Base-by-base conservation (phyloP, 2,797 vertebrate genomes). In the Melanogrammus aeglefinus region DNA sequence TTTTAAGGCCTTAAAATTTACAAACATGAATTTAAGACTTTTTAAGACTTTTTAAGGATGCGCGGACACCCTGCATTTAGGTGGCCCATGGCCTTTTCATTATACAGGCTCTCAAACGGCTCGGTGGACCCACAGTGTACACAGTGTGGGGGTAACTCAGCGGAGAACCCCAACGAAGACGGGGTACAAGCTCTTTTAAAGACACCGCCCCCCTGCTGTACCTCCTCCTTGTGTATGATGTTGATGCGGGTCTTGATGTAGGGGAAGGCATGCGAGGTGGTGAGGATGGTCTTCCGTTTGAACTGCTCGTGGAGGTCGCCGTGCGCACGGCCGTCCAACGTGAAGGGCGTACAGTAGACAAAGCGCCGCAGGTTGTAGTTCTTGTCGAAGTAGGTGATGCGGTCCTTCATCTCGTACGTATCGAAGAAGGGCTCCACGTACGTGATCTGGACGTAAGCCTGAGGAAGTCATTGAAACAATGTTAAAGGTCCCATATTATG, bases 181-280 rank as follows among this genome's bases (percentile, higher is more conserved):
- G 3, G 12, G 41, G 16, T 24, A 21, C 38, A 9, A 12, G 24
- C n/a, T 47, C 8, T 82, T 0, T 8, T 1, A 71, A 31, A 21
- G 18, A 9, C 9, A 63, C 73, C 4, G n/a, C 18, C 29, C 75
- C 75, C 33, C 24, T 21, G 0, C 2, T 92, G 92, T 86, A 97
- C 98, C 96, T 99, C 97, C 85, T 99, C 98, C 88, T 99, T 99
- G 91, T 99, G 97, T 83, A 97, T 96, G 91, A 99, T 97, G 75
- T 99, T 99, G 86, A 99, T 99, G 83, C 98, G 96, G 35, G 97
- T 99, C 92, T 99, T 99, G 88, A 99, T 98, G 92, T 99, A 99
- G 1, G 98, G 98, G 91, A 99, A 99, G 31, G 97, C 97, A 4
- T 99, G 97, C 4, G 97, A 98, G 0, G 96, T 98, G 10, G 98